Conservation (phyloP, 2,888 invertebrate genomes). For the Nycteola revayana region DNA sequence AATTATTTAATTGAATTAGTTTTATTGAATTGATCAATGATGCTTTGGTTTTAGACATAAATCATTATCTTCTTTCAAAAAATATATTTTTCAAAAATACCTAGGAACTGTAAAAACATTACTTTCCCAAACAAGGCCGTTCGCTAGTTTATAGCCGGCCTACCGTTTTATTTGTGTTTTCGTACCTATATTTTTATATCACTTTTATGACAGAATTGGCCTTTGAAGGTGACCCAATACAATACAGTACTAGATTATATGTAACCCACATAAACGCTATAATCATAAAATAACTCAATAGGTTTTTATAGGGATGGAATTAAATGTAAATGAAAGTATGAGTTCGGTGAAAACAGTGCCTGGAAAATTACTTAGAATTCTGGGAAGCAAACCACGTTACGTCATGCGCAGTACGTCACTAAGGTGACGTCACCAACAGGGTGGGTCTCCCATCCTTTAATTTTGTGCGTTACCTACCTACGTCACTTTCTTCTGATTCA, state of each 20-base stretch:
- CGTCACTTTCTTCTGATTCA: too few species aligned
- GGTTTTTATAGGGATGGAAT: conserved; percentile 1
- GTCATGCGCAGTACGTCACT: conserved; percentile 57
- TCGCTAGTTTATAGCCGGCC: conserved; percentile 6
- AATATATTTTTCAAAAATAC: too few species aligned
- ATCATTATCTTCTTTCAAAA: too few species aligned
- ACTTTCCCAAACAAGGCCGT: conserved; percentile 1
- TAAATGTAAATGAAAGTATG: conserved; percentile 1
- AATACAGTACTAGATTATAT: conserved; percentile 5
- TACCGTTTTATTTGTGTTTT: conserved; percentile 9
- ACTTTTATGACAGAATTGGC: conserved; percentile 6
- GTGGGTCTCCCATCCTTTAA: too few species aligned
- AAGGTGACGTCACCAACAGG: conserved; percentile 41
- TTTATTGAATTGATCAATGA: too few species aligned
- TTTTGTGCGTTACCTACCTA: too few species aligned
- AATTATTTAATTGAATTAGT: too few species aligned
- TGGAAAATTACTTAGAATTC: conserved; percentile 12
- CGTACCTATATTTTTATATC: conserved; percentile 2
- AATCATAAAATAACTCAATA: too few species aligned
- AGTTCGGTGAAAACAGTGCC: conserved; percentile 12
- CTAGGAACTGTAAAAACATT: too few species aligned
- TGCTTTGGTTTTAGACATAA: too few species aligned
- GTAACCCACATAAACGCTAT: too few species aligned
- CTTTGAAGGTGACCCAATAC: conserved; percentile 11
- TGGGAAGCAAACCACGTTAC: conserved; percentile 35